Evolutionary conservation across 2,113 vertebrate genomes (phyloP).

Genomic region (Chrysemys picta): DNA sequence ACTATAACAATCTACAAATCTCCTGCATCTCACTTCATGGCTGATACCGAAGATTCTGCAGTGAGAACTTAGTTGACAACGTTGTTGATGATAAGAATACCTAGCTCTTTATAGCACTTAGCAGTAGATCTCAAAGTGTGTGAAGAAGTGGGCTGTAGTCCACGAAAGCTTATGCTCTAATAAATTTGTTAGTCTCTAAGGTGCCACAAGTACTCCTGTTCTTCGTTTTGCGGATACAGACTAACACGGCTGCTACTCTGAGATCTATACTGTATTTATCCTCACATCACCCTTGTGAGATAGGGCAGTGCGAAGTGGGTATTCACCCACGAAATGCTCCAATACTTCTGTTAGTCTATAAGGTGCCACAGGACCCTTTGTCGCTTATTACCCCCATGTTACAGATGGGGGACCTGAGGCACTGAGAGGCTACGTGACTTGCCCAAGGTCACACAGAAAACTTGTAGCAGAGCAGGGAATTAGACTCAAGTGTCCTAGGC

Average conservation of each 20-base stretch:
- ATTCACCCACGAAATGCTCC: too few relatives aligned
- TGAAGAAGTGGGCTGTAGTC: too few relatives aligned
- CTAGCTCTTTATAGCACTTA: neutral
- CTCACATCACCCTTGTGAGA: neutral
- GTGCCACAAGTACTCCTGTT: too few relatives aligned
- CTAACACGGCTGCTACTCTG: too few relatives aligned
- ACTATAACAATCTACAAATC: neutral
- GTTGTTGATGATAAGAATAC: neutral
- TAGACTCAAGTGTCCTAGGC: neutral
- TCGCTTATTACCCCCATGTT: neutral
- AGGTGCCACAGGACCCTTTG: too few relatives aligned
- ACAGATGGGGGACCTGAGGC: neutral
- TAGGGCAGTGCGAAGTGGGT: neutral
- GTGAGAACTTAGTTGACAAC: neutral
- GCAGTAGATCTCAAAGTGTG: neutral
- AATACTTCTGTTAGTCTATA: too few relatives aligned
- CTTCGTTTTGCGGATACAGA: too few relatives aligned
- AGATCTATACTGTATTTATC: neutral
- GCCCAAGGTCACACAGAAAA: neutral
- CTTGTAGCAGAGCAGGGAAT: neutral
- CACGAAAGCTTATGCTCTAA: too few relatives aligned
- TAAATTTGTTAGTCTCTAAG: too few relatives aligned
- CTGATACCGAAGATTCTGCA: neutral
- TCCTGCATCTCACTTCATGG: neutral
- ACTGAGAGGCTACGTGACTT: neutral